These are phyloP conservation scores for Notamacropus eugenii DNA, from an alignment of 2,797 vertebrate species.

Conservation along the genomic window DNA sequence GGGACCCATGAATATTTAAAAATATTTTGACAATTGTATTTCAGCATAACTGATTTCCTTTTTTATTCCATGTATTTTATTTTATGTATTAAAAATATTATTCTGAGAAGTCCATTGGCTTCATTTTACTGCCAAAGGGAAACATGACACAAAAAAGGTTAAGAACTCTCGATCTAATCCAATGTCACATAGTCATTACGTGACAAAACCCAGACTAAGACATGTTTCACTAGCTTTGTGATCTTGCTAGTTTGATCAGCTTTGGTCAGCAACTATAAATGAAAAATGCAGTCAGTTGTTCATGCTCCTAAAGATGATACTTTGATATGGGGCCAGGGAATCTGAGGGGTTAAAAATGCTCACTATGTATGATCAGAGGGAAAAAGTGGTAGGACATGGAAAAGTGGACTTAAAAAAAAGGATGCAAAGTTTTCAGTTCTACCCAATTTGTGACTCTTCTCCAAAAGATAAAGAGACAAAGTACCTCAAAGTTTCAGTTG, in stretches of 20 bases:
- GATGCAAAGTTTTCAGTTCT: conserved; percentile 4
- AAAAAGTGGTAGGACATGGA: neutral
- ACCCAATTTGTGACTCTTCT: neutral
- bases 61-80: neutral
- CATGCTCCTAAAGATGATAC: conserved; percentile 36
- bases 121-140: neutral
- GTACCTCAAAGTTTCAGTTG: neutral
- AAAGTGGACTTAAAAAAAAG: neutral
- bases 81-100: neutral
- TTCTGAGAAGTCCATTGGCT: neutral
- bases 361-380: conserved; percentile 17
- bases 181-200: neutral
- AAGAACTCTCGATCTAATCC: neutral
- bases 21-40: neutral
- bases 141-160: neutral
- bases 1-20: neutral
- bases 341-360: conserved; percentile 41
- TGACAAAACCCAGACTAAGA: neutral
- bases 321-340: conserved; percentile 28
- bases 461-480: conserved; percentile 8
- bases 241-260: neutral
- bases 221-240: neutral
- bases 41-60: neutral
- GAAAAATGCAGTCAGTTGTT: neutral
- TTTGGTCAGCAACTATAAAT: neutral